Conservation (phyloP, 2,888 invertebrate genomes). For the Pseudoips prasinana region DNA sequence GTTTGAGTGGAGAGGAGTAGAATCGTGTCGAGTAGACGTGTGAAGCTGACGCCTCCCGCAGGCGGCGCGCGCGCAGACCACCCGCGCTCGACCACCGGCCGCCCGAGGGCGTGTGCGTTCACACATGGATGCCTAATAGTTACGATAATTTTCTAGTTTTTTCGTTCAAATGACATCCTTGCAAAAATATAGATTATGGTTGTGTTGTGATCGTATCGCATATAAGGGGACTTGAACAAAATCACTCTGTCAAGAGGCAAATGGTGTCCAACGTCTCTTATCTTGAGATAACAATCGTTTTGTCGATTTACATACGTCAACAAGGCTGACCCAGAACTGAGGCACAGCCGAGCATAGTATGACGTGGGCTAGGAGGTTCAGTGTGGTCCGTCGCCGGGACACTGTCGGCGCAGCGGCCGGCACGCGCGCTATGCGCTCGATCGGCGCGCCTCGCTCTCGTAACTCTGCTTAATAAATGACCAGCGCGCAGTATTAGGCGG, state of each 20-base stretch:
- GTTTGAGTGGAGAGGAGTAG: slow-evolving; percentile 35
- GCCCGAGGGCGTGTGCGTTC: slow-evolving; percentile 54
- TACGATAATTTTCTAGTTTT: slow-evolving; percentile 28
- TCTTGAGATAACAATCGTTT: slow-evolving; percentile 51
- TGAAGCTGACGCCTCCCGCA: slow-evolving; percentile 69
- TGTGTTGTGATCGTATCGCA: slow-evolving; percentile 4
- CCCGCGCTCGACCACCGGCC: slow-evolving; percentile 68
- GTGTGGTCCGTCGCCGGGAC: slow-evolving; percentile 66
- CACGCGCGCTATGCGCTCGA: slow-evolving; percentile 74
- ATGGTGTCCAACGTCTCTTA: slow-evolving; percentile 24
- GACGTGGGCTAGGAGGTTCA: slow-evolving; percentile 37
- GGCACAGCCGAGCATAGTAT: slow-evolving; percentile 40
- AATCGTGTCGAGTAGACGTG: slow-evolving; percentile 60
- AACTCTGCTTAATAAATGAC: slow-evolving; percentile 74
- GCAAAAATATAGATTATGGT: slow-evolving; percentile 27
- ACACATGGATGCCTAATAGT: slow-evolving; percentile 48
- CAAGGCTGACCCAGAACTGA: slow-evolving; percentile 56
- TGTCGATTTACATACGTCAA: slow-evolving; percentile 67
- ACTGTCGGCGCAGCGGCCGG: slow-evolving; percentile 68
- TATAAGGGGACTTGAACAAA: slow-evolving; percentile 2
- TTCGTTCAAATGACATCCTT: slow-evolving; percentile 24
- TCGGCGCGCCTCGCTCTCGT: slow-evolving; percentile 54
- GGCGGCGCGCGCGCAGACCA: slow-evolving; percentile 66
- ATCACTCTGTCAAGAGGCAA: slow-evolving; percentile 15
- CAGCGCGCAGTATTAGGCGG: slow-evolving; percentile 74